phyloP scores from a whole-genome alignment of 2,888 invertebrate species.

The Yponomeuta malinellus region DNA sequence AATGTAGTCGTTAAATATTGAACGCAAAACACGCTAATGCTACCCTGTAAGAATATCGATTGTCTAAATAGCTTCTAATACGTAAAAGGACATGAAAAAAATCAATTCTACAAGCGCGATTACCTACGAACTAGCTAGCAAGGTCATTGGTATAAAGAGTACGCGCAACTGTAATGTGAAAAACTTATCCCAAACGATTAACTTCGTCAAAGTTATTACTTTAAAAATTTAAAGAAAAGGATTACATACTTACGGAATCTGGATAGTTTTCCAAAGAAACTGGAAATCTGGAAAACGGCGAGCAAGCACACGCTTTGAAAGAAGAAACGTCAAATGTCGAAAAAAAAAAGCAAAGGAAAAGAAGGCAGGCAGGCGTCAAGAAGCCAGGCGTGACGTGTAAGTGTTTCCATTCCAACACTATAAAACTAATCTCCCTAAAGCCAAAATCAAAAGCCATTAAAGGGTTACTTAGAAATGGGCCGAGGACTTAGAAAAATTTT shows the following conservation, averaged over 20 bases:
- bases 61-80: neutral
- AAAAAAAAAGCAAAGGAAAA: neutral
- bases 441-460: too few relatives aligned
- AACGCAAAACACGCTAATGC: neutral
- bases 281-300: slow-evolving; percentile 37
- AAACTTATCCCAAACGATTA: neutral
- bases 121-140: slow-evolving; percentile 12
- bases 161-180: neutral
- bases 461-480: too few relatives aligned
- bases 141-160: slow-evolving; percentile 18
- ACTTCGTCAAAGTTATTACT: neutral
- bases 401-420: too few relatives aligned
- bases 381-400: neutral
- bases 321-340: slow-evolving; percentile 20
- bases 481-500: too few relatives aligned
- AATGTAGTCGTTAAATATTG: neutral
- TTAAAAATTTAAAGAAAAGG: slow-evolving; percentile 13
- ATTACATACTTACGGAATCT: slow-evolving; percentile 37
- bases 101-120: slow-evolving; percentile 2
- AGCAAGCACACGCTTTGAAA: slow-evolving; percentile 42
- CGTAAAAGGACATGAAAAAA: neutral
- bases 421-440: too few relatives aligned
- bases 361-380: neutral
- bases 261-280: slow-evolving; percentile 26
- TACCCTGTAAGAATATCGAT: neutral